These are phyloP conservation scores for Gymnocephalus cernua DNA, from an alignment of 2,113 vertebrate species.

Conservation along the genomic window DNA sequence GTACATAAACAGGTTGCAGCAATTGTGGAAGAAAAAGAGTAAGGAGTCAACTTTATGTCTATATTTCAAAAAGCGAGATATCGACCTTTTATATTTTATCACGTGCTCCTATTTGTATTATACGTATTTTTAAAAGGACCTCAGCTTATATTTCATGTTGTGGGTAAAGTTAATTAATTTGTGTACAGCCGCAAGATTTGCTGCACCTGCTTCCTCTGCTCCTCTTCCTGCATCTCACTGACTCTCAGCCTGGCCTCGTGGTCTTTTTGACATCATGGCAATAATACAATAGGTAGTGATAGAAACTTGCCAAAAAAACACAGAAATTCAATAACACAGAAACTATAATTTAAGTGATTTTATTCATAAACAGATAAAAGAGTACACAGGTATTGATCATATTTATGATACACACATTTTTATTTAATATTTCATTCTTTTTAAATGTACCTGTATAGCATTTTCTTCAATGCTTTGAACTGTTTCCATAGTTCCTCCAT, in stretches of 20 bases:
- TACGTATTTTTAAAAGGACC: neutral
- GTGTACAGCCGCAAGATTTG: conserved; percentile 27
- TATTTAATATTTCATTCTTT: neutral
- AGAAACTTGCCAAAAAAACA: neutral
- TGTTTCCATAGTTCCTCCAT: neutral
- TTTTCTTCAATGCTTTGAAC: conserved; percentile 14
- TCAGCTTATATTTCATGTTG: neutral
- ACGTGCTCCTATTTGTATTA: neutral
- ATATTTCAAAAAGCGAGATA: neutral
- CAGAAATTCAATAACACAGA: no score
- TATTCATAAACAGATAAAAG: neutral
- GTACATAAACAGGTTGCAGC: neutral
- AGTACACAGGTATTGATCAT: neutral
- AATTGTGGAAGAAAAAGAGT: neutral
- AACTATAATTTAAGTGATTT: no score
- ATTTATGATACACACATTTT: neutral
- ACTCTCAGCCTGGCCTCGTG: conserved; percentile 37
- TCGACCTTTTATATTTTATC: neutral
- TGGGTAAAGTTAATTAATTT: neutral
- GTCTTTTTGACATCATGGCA: conserved; percentile 15
- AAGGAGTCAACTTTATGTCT: neutral
- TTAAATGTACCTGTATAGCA: conserved; percentile 24
- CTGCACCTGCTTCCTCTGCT: conserved; percentile 43
- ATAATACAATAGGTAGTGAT: neutral
- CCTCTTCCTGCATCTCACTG: conserved; percentile 41